Conservation (phyloP, 2,797 vertebrate species). For the Nasua narica region DNA sequence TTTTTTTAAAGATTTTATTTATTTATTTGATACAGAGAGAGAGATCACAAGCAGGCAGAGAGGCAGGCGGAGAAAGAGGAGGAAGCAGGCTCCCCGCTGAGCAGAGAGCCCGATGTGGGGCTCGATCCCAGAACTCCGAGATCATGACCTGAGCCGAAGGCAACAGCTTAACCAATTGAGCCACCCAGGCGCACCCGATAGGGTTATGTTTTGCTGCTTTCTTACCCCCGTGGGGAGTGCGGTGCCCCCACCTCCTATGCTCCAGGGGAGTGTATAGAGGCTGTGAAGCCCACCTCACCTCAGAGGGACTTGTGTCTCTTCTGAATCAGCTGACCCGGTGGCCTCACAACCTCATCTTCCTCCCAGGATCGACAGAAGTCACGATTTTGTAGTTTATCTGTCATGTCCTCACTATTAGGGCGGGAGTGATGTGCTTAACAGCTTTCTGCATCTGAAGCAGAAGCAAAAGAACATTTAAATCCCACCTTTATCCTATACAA, state of each 20-base stretch:
- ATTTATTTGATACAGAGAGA: too few species aligned
- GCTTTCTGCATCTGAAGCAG: neutral
- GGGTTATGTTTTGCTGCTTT: neutral
- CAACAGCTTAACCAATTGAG: too few species aligned
- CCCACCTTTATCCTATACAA: neutral
- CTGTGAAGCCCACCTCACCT: neutral
- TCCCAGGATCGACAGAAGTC: neutral
- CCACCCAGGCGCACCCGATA: too few species aligned
- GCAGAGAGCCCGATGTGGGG: too few species aligned
- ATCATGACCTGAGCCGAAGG: too few species aligned
- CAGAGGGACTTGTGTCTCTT: neutral
- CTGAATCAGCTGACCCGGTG: neutral
- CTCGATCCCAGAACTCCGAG: too few species aligned
- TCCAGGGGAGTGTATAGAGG: neutral
- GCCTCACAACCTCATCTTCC: neutral
- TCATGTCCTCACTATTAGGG: neutral
- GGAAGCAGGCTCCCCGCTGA: too few species aligned
- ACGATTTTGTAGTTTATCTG: neutral
- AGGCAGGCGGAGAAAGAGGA: too few species aligned
- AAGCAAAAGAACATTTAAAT: neutral
- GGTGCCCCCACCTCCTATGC: neutral
- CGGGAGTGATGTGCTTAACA: neutral
- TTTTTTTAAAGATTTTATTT: too few species aligned
- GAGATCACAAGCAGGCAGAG: too few species aligned
- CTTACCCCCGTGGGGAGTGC: accelerated